Evolutionary conservation across 2,888 invertebrate species (phyloP).

Genomic region (Leptopilina drosophilae): DNA sequence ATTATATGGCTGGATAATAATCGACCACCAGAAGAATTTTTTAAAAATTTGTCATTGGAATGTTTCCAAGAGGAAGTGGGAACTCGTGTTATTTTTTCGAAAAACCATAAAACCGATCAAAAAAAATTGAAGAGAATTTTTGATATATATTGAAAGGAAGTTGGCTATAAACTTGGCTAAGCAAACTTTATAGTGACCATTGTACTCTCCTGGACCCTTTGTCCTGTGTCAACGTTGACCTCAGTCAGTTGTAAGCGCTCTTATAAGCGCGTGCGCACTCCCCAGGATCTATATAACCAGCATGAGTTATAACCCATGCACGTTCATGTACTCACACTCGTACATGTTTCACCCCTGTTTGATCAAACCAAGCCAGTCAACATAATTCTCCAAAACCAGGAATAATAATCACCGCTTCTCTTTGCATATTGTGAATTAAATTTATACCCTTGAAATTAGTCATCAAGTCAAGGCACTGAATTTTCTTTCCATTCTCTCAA

Average conservation of each 20-base stretch:
- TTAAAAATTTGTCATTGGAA: too few species aligned
- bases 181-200: slow-evolving; percentile 55
- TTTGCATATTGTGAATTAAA: not conserved
- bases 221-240: slow-evolving; percentile 53
- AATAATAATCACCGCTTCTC: slow-evolving; percentile 20
- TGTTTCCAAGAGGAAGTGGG: too few species aligned
- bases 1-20: too few species aligned
- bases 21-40: too few species aligned
- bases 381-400: slow-evolving; percentile 7
- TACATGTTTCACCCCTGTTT: slow-evolving; percentile 22
- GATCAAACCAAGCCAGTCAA: slow-evolving; percentile 25
- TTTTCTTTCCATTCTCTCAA: not conserved
- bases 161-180: slow-evolving; percentile 24
- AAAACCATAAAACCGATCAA: too few species aligned
- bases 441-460: not conserved
- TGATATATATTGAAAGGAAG: not conserved
- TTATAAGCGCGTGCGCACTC: slow-evolving; percentile 20
- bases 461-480: not conserved
- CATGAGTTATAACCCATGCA: slow-evolving; percentile 13
- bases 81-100: too few species aligned
- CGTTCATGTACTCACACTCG: not conserved
- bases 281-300: slow-evolving; percentile 19
- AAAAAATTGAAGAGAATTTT: too few species aligned
- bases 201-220: slow-evolving; percentile 56
- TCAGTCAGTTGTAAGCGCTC: slow-evolving; percentile 30